These are phyloP conservation scores for Sinohyriopsis cumingii DNA, from an alignment of 2,888 invertebrate species.

Conservation along the genomic window DNA sequence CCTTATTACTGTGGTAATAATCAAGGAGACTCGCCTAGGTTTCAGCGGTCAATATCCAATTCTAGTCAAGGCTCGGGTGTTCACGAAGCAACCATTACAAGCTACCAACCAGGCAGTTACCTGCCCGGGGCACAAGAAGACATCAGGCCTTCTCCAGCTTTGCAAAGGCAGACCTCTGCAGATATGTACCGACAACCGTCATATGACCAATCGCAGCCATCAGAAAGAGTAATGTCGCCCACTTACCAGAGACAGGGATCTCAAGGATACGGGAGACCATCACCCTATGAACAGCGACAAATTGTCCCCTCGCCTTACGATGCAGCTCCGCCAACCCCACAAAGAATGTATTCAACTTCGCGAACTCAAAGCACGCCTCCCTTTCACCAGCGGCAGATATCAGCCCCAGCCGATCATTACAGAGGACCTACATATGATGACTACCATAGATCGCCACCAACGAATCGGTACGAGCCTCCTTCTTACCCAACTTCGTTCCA, in stretches of 20 bases:
- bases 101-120: slow-evolving; percentile 20
- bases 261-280: slow-evolving; percentile 20
- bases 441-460: too few species aligned
- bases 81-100: slow-evolving; percentile 37
- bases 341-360: too few species aligned
- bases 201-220: slow-evolving; percentile 13
- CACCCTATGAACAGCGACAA: slow-evolving; percentile 21
- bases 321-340: too few species aligned
- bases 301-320: not conserved
- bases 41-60: slow-evolving; percentile 33
- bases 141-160: slow-evolving; percentile 31
- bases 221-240: not conserved
- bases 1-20: slow-evolving; percentile 18
- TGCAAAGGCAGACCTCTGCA: slow-evolving; percentile 12
- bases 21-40: slow-evolving; percentile 19
- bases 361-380: too few species aligned
- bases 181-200: slow-evolving; percentile 21
- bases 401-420: too few species aligned
- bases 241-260: slow-evolving; percentile 34
- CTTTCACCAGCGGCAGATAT: too few species aligned
- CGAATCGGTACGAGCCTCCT: too few species aligned
- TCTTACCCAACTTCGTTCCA: too few species aligned
- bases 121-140: slow-evolving; percentile 19
- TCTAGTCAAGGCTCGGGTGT: slow-evolving; percentile 25
- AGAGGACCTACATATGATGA: too few species aligned